A percentile compares a stretch with the other conserved stretches of the same genome.
Conservation (phyloP, 2,113 vertebrate species). For the Scomber colias region DNA sequence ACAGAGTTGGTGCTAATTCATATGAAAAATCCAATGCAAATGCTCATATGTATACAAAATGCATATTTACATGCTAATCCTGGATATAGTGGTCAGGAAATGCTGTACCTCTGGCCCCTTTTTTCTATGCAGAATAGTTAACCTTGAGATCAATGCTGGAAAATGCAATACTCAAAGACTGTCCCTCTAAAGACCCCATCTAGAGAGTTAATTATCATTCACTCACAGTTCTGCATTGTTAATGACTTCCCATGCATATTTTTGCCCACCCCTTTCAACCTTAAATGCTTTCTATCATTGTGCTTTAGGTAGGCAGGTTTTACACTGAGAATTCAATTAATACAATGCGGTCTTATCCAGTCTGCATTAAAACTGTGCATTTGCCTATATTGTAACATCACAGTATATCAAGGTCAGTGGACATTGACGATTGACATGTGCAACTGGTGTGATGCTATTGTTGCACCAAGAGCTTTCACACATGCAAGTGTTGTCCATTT, state of each 20-base stretch:
- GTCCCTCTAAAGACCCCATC: slow-evolving; percentile 56
- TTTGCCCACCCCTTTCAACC: slow-evolving; percentile 18
- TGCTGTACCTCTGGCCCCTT: slow-evolving; percentile 45
- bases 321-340: slow-evolving; percentile 15
- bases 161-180: slow-evolving; percentile 68
- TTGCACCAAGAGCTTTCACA: background rate
- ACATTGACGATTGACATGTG: background rate
- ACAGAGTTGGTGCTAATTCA: slow-evolving; percentile 25
- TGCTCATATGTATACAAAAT: slow-evolving; percentile 53
- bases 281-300: slow-evolving; percentile 40
- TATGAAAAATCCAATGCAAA: slow-evolving; percentile 48
- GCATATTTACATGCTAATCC: slow-evolving; percentile 67
- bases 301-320: slow-evolving; percentile 31
- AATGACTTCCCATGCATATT: slow-evolving; percentile 56
- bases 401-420: slow-evolving; percentile 9
- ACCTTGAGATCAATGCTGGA: slow-evolving; percentile 63
- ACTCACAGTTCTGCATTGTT: slow-evolving; percentile 52
- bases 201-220: slow-evolving; percentile 66
- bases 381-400: slow-evolving; percentile 3
- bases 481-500: background rate
- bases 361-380: slow-evolving; percentile 23
- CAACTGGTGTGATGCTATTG: slow-evolving; percentile 11
- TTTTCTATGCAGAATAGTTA: slow-evolving; percentile 72
- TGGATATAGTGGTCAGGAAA: slow-evolving; percentile 60
- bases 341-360: slow-evolving; percentile 25